Conservation (phyloP, 2,888 invertebrate genomes). For the Cheilosia scutellata region DNA sequence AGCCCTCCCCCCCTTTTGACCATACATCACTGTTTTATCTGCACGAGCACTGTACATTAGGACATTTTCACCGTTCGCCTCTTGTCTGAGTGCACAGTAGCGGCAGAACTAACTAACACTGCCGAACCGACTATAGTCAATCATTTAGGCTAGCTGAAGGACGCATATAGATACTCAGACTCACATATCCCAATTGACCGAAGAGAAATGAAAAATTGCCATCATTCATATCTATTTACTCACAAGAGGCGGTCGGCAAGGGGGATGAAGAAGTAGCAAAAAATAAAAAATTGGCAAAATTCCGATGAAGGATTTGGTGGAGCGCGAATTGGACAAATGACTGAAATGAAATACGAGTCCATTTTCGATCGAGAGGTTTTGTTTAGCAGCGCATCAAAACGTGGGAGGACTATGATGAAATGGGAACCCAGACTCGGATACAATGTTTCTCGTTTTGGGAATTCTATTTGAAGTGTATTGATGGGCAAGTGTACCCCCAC, state of each 20-base stretch:
- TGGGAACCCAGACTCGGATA: neutral
- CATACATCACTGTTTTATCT: constrained; percentile 70
- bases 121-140: constrained; percentile 40
- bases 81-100: constrained; percentile 15
- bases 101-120: neutral
- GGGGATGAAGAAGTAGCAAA: neutral
- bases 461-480: constrained; percentile 67
- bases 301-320: constrained; percentile 69
- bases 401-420: neutral
- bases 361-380: constrained; percentile 15
- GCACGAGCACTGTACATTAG: constrained; percentile 30
- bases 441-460: constrained; percentile 32
- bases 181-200: neutral
- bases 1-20: constrained; percentile 41
- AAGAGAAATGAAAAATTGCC: constrained; percentile 61
- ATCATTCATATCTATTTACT: constrained; percentile 72
- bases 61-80: constrained; percentile 38
- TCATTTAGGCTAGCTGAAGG: constrained; percentile 53
- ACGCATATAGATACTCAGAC: neutral
- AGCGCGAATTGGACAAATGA: constrained; percentile 70
- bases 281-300: constrained; percentile 31
- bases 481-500: constrained; percentile 24
- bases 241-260: neutral
- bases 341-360: constrained; percentile 56
- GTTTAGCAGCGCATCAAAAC: neutral